Conservation (phyloP, 2,888 invertebrate genomes). For the Latheticus oryzae region DNA sequence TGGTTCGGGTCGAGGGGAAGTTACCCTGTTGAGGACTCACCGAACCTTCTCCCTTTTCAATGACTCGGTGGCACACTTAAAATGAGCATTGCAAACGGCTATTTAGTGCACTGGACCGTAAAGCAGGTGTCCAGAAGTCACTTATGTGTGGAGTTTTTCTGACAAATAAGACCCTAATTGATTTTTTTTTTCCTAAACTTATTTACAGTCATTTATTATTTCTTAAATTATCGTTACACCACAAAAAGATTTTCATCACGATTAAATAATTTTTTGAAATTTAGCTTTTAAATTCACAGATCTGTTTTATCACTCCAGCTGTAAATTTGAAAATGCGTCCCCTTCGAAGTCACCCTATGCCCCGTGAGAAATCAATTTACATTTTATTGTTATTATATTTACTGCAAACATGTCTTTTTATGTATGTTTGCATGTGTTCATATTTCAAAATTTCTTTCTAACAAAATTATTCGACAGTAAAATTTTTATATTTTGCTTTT, state of each 20-base stretch:
- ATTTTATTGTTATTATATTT: slow-evolving; percentile 65
- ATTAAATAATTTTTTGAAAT: no score
- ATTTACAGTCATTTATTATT: slow-evolving; percentile 45
- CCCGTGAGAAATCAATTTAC: slow-evolving; percentile 65
- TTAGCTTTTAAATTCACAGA: slow-evolving; percentile 26
- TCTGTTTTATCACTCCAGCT: slow-evolving; percentile 58
- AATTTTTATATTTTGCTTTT: slow-evolving; percentile 49
- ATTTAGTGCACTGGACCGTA: slow-evolving; percentile 65
- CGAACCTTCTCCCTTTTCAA: slow-evolving; percentile 50
- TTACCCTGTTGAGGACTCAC: slow-evolving; percentile 51
- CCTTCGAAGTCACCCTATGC: slow-evolving; percentile 58
- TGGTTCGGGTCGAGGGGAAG: slow-evolving; percentile 50
- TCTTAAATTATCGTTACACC: slow-evolving; percentile 29
- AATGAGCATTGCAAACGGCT: slow-evolving; percentile 63
- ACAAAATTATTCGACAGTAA: slow-evolving; percentile 59
- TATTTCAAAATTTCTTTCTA: slow-evolving; percentile 56
- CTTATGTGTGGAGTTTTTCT: slow-evolving; percentile 59
- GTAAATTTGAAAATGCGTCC: slow-evolving; percentile 55
- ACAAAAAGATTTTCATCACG: slow-evolving; percentile 3
- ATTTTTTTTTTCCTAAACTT: slow-evolving; percentile 52
- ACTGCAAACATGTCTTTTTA: slow-evolving; percentile 62
- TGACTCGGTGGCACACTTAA: slow-evolving; percentile 61
- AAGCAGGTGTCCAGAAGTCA: slow-evolving; percentile 65
- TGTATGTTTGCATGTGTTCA: slow-evolving; percentile 52
- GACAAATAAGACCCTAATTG: slow-evolving; percentile 62